Evolutionary conservation across 2,888 invertebrate genomes (phyloP), one percentile per base, ranked within the genome.

Genomic region (Deilephila porcellus): DNA sequence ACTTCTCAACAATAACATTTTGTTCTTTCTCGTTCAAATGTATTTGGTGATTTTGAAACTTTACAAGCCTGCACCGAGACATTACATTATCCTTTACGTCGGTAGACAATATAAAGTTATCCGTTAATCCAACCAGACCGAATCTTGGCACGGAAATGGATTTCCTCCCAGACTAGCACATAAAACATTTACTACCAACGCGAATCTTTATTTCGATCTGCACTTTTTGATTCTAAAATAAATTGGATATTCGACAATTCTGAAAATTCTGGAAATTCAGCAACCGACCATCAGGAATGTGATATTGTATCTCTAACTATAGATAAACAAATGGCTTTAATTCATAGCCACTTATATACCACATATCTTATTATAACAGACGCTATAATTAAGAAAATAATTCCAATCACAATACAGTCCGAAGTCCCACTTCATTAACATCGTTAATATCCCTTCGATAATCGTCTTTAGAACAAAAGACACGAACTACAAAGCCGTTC

Each of bases 81-180:
- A 56, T 19, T 19, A 3, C 56, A 56, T n/a, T n/a, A 6, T 56
- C 56, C n/a, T n/a, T 4, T n/a, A n/a, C 56, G 56, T 25, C 25
- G 25, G 60, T 20, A 29, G 29, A 60, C 29, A 60, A 60, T 17
- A 32, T 8, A 29, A 60, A 29, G 25, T 60, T 56, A 56, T 56
- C 56, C 56, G 60, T 60, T 60, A 60, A 70, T 73, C 64, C 52
- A 20, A 62, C 62, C 53, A 70, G n/a, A 70, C 45, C n/a, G 67
- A 37, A 67, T 67, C 20, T 45, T 67, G 45, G 67, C 52, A 70
- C 53, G 70, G 45, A 70, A 29, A 45, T 70, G 45, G 52, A 70
- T 45, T 70, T 52, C 67, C 67, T 60, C 60, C 25, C 29, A 60
- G 60, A 60, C 60, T 11, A 5, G 17, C 29, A 60, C 25, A 60